Base-by-base conservation (phyloP, 2,888 invertebrate species). In the Syritta pipiens region DNA sequence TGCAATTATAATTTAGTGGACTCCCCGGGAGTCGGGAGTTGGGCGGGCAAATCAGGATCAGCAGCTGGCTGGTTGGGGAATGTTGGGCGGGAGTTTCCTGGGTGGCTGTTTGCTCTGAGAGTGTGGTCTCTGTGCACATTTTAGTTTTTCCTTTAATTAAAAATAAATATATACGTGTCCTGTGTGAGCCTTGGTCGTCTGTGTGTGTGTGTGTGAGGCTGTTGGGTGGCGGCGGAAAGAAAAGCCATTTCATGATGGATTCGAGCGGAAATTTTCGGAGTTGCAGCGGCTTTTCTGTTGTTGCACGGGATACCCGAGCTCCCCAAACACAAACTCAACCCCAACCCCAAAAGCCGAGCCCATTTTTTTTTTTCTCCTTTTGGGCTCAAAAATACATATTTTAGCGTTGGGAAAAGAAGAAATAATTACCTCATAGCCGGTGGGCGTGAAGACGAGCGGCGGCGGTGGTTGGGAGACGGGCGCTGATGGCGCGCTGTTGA, bases 1-100 rank as follows among this genome's bases (percentile, higher is more conserved):
- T 79, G 79, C 79, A 79, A 79, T 79, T 79, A 79, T 79, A 79
- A 79, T 79, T 79, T 79, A 79, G 79, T 79, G 79, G 79, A 79
- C 67, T 59, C 74, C 67, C 74, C n/a, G n/a, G n/a, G n/a, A n/a
- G 17, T 42, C 37, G n/a, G 24, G 22, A 22, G 51, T 65, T 55
- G 65, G 67, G 51, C 35, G 37, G 42, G 53, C 67, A 74, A 79
- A 79, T 79, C 79, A 74, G 74, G 79, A 79, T 79, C 79, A 79
- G 79, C 79, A 79, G 74, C 72, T 74, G 37, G 17, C 17, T n/a
- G 17, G 7, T 0, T 10, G 35, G 35, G 3, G 10, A 2, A 3
- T 3, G 37, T 1, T 6, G 35, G 2, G 5, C 12, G 6, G 35
- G 35, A 4, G 12, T 4, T 17, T 9, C 6, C 17, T 17, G 17